Evolutionary conservation across 2,888 invertebrate species (phyloP).

Genomic region (Erannis defoliaria): DNA sequence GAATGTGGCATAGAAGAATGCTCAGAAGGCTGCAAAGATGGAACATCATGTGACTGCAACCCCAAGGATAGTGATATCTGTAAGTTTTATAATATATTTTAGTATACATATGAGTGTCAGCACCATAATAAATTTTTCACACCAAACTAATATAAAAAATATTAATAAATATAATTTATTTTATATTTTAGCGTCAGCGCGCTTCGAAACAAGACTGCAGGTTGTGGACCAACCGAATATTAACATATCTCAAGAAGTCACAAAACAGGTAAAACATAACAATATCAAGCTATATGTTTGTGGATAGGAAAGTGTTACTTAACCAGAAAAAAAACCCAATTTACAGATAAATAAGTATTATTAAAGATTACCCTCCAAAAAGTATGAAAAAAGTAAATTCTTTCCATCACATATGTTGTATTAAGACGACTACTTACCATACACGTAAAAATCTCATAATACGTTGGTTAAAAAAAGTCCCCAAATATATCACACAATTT

Average conservation of each 20-base stretch:
- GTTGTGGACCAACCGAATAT: slow-evolving; percentile 77
- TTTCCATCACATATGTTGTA: no score
- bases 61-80: slow-evolving; percentile 72
- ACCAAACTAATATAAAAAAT: background rate
- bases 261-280: slow-evolving; percentile 63
- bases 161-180: background rate
- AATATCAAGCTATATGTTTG: background rate
- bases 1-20: slow-evolving; percentile 80
- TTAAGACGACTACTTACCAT: no score
- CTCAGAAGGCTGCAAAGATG: slow-evolving; percentile 68
- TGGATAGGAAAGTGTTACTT: no score
- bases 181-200: slow-evolving; percentile 83
- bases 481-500: slow-evolving; percentile 13
- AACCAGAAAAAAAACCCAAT: no score
- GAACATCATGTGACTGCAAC: slow-evolving; percentile 70
- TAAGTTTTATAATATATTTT: slow-evolving; percentile 55
- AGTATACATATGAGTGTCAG: slow-evolving; percentile 79
- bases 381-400: no score
- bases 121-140: slow-evolving; percentile 46
- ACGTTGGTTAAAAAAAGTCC: no score
- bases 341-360: no score
- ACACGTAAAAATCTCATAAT: no score
- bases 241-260: slow-evolving; percentile 75
- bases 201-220: slow-evolving; percentile 87
- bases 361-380: no score